Conservation (phyloP, 92 coral and sea anemone genomes). For the Pocillopora meandrina region DNA sequence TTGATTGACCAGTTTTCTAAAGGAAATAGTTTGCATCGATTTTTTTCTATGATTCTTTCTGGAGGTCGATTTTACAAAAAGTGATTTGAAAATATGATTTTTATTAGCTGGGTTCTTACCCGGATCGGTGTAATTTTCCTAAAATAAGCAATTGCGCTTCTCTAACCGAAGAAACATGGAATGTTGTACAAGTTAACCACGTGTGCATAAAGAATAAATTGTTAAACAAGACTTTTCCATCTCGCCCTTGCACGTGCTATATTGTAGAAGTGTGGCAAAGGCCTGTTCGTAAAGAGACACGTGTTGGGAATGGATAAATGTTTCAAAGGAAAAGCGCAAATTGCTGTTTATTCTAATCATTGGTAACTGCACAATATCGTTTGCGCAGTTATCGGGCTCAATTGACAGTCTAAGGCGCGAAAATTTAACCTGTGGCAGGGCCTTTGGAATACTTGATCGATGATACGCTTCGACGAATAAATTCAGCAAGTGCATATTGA, state of each 20-base stretch:
- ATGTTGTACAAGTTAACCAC: background rate
- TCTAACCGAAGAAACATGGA: no score
- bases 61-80: background rate
- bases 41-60: no score
- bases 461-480: background rate
- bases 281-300: slow-evolving; percentile 25
- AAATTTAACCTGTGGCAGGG: background rate
- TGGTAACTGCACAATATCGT: slow-evolving; percentile 27
- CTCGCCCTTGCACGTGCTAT: slow-evolving; percentile 15
- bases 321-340: slow-evolving; percentile 15
- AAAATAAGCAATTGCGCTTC: no score
- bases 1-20: no score
- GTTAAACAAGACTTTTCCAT: slow-evolving; percentile 21
- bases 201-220: slow-evolving; percentile 19
- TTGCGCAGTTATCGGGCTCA: background rate
- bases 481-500: background rate
- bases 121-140: no score
- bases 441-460: background rate
- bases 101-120: background rate
- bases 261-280: slow-evolving; percentile 25
- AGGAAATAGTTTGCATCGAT: no score
- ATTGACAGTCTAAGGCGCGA: background rate
- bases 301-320: slow-evolving; percentile 8
- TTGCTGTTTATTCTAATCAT: background rate
- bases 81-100: background rate